Evolutionary conservation across 1,140 invertebrate species (phyloP).

Genomic region (Drosophila tropicalis): DNA sequence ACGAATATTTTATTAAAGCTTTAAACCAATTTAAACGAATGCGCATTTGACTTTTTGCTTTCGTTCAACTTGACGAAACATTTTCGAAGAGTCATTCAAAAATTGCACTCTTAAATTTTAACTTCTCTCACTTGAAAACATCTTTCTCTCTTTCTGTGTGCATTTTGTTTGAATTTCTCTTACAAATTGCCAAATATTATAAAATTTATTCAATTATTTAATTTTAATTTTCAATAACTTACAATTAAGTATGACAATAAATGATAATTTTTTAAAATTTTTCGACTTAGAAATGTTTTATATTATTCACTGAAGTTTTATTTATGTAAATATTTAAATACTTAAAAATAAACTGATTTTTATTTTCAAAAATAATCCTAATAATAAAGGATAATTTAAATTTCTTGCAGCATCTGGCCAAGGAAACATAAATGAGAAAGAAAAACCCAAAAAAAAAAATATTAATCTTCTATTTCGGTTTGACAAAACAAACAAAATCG

Average conservation of each 20-base stretch:
- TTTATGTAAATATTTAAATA: no score
- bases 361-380: no score
- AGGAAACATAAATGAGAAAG: no score
- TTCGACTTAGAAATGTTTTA: no score
- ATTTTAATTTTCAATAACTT: constrained; percentile 1
- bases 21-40: constrained; percentile 56
- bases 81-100: constrained; percentile 12
- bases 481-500: no score
- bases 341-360: no score
- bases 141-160: constrained; percentile 7
- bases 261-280: no score
- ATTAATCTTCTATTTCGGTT: no score
- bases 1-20: constrained; percentile 44
- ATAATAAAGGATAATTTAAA: no score
- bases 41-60: constrained; percentile 54
- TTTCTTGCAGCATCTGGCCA: no score
- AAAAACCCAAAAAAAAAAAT: no score
- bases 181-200: constrained; percentile 10
- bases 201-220: constrained; percentile 14
- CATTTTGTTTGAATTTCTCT: constrained; percentile 3
- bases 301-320: no score
- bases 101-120: constrained; percentile 22
- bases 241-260: neutral
- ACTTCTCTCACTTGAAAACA: neutral
- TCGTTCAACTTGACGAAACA: constrained; percentile 57